Percentiles rank a stretch among this genome's conserved stretches.
Conservation (phyloP, 2,113 vertebrate genomes). For the Trachemys scripta region DNA sequence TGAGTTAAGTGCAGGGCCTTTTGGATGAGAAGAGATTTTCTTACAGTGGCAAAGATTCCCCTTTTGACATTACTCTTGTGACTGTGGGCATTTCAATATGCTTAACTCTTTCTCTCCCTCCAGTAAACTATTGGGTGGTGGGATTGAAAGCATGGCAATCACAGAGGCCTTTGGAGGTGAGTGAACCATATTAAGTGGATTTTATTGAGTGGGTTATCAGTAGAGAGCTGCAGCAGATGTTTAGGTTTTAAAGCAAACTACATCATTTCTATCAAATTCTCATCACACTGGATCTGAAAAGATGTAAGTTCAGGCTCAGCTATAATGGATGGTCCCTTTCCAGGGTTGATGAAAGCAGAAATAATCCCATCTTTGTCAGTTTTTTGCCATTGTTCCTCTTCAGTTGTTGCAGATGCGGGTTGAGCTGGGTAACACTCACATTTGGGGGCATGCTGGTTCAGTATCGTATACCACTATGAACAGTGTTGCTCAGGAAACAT, state of each 20-base stretch:
- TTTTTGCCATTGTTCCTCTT: background rate
- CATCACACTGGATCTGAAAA: background rate
- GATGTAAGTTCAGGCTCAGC: background rate
- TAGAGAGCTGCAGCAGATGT: background rate
- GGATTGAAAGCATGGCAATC: constrained; percentile 98
- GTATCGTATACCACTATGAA: background rate
- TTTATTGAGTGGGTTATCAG: background rate
- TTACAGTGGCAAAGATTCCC: background rate
- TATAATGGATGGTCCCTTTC: background rate
- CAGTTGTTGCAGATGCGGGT: constrained; percentile 11
- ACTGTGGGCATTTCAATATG: background rate
- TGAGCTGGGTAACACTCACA: constrained; percentile 16
- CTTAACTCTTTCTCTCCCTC: constrained; percentile 54
- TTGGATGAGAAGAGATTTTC: background rate
- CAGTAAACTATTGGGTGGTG: constrained; percentile 97
- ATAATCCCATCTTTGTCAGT: background rate
- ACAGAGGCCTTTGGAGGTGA: constrained; percentile 98
- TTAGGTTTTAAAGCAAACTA: constrained; percentile 19
- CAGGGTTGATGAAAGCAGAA: background rate
- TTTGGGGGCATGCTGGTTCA: background rate
- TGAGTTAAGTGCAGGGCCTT: background rate
- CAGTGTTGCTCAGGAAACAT: background rate
- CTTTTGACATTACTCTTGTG: background rate
- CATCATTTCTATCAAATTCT: background rate
- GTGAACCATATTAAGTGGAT: constrained; percentile 34